Evolutionary conservation across 2,888 invertebrate species (phyloP), one percentile per base, ranked within the genome.

Genomic region (Caradrina kadenii): DNA sequence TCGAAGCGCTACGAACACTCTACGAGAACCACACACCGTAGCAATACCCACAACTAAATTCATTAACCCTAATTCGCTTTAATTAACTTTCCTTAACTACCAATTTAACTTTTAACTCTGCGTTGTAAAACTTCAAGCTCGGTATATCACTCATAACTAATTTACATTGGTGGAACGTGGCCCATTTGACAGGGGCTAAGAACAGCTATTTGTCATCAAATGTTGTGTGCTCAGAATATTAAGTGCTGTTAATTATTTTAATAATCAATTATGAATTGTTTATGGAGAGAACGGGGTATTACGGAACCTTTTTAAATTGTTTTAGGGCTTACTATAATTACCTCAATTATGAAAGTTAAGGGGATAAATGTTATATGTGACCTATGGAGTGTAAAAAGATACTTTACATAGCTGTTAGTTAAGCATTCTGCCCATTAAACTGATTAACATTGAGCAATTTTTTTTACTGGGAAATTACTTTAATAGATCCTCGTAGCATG

Each of bases 131-230:
- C 63, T 45, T 7, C 19, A 61, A 53, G 39, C 39, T 19, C 60
- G 1, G 48, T 66, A 42, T 75, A 64, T 79, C 22, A 63, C 80
- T 53, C 55, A 70, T 76, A 72, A 67, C 75, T 76, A 83, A 85
- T 86, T 85, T 69, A 74, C 70, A 81, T 84, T 79, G 80, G 54
- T 11, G 42, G 59, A 77, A 74, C 80, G 79, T 76, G 63, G 76
- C 71, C 76, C 80, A 75, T 87, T 86, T 82, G 84, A 80, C 73
- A 60, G 50, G 53, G 71, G 74, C 72, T 80, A 74, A 78, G 73
- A 63, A 74, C 69, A 48, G 61, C 74, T 67, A 83, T 83, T 86
- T 80, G 79, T 85, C 82, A 82, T 83, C 82, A 77, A 80, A 80
- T 68, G 80, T 69, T 74, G 70, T 77, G 74, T 60, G 73, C 68